These are phyloP conservation scores for Dendrophyllia cribrosa DNA, from an alignment of 64 coral and sea anemone genomes.

Conservation along the genomic window DNA sequence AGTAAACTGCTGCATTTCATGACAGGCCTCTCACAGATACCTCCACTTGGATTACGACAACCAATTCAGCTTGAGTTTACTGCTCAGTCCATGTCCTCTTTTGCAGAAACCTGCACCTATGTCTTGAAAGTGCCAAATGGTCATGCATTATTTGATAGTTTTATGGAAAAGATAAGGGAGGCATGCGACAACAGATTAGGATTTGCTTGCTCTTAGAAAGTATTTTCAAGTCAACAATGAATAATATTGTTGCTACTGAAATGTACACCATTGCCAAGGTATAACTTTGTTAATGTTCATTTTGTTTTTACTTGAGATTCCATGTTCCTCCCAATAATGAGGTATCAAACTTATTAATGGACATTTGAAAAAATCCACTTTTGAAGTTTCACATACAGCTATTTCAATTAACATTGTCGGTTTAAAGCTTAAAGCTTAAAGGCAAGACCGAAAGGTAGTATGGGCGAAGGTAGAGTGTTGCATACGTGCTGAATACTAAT, in stretches of 20 bases:
- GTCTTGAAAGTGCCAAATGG: constrained; percentile 54
- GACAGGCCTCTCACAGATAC: constrained; percentile 50
- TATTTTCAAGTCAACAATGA: constrained; percentile 36
- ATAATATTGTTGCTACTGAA: constrained; percentile 33
- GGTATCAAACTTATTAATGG: constrained; percentile 18
- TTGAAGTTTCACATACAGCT: constrained; percentile 22
- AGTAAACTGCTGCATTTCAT: constrained; percentile 57
- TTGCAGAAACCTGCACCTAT: constrained; percentile 67
- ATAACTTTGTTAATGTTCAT: constrained; percentile 2
- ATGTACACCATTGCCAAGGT: constrained; percentile 16
- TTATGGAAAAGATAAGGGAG: constrained; percentile 50
- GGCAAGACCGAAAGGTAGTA: constrained; percentile 14
- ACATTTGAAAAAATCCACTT: constrained; percentile 16
- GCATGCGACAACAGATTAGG: constrained; percentile 60
- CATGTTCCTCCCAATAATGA: constrained; percentile 3
- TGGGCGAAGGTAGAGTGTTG: constrained; percentile 17
- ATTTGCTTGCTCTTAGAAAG: constrained; percentile 46
- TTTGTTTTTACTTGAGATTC: constrained; percentile 19
- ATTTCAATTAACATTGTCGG: constrained; percentile 7
- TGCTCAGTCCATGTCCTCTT: constrained; percentile 39
- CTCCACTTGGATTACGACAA: constrained; percentile 49
- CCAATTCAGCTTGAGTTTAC: constrained; percentile 57
- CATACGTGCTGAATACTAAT: constrained; percentile 11
- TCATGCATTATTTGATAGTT: constrained; percentile 44
- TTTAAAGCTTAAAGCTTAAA: constrained; percentile 20